Evolutionary conservation across 2,797 vertebrate genomes (phyloP), one percentile per base, ranked within the genome.

Genomic region (Neoniphon sammara): DNA sequence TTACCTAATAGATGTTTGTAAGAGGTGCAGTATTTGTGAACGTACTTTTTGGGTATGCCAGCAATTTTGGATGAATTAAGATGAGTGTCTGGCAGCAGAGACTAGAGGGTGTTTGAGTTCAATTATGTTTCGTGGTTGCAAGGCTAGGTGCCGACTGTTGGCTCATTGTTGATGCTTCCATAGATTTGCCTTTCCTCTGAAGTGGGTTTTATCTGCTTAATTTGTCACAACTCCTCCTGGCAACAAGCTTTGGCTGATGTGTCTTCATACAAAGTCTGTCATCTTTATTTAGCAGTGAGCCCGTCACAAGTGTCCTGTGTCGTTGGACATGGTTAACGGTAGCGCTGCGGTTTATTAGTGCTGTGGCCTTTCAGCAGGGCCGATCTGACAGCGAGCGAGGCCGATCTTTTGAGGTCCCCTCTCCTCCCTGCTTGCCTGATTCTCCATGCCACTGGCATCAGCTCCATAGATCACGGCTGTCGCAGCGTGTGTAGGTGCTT

Each of bases 391-490:
- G 90, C 65, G 80, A 87, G 83, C 66, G 73, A 67, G 68, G 82
- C 72, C 80, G 90, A 92, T 92, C 90, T 88, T 93, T 88, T 87
- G 80, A 89, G 91, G 84, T 85, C 81, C 88, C 82, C 82, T 85
- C 78, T 90, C 87, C 81, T 90, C 87, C 74, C 87, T 64, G 77
- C 88, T 91, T 14, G 52, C 84, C 85, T 92, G 92, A 91, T 93
- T 93, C 91, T 92, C 89, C 89, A 90, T 92, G 93, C 93, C 85
- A 88, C 88, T 85, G 90, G 91, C 93, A 92, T 93, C 89, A 75
- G 89, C 91, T 88, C 89, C 92, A 95, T 95, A 94, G 93, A 94
- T 95, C 94, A 94, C 84, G 88, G 89, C 94, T 95, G 94, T 94
- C 94, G 91, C 88, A 69, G 91, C 82, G 81, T 91, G 91, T 94